Base-by-base conservation (phyloP, 2,113 vertebrate genomes). In the Laticauda colubrina region DNA sequence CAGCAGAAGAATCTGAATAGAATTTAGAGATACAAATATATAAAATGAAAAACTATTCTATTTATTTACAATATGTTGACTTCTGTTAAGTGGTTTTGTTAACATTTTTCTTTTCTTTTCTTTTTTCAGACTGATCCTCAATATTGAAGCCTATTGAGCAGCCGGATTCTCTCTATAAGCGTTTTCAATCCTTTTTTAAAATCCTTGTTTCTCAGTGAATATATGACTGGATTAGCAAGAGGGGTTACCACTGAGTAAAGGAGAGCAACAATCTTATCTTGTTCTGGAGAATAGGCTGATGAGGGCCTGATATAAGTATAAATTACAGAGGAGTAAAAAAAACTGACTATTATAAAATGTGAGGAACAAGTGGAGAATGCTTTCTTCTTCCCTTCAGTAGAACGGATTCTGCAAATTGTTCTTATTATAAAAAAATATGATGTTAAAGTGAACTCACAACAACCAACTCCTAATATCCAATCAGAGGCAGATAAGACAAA, bases 131-230 rank as follows among this genome's bases (percentile, higher is more conserved):
- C 26, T 69, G 9, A 29, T 81, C 18, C 69, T 81, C 69, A 81
- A n/a, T 20, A 20, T 39, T 81, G 69, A 81, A 81, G n/a, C n/a
- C 69, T 20, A 81, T 1, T 81, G n/a, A 39, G 1, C n/a, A 81
- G 5, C n/a, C 0, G 15, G n/a, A 81, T 20, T 81, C 69, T 81
- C 15, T n/a, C 69, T 39, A 0, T 81, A 39, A 81, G 69, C 20
- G n/a, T 8, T 81, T 39, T 81, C 2, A 81, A 34, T 39, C 69
- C 69, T 81, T 81, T n/a, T 34, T 93, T 91, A 69, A 93, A 59
- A n/a, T 93, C 93, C 24, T 93, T 91, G 90, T 91, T 93, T 89
- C 90, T 91, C 43, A 93, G n/a, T 43, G 90, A 85, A 34, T 93
- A 93, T 85, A 93, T 93, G 53, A 93, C 43, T 57, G 93, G 93